Evolutionary conservation across 2,113 vertebrate species (phyloP).

Genomic region (Rhizomys pruinosus): DNA sequence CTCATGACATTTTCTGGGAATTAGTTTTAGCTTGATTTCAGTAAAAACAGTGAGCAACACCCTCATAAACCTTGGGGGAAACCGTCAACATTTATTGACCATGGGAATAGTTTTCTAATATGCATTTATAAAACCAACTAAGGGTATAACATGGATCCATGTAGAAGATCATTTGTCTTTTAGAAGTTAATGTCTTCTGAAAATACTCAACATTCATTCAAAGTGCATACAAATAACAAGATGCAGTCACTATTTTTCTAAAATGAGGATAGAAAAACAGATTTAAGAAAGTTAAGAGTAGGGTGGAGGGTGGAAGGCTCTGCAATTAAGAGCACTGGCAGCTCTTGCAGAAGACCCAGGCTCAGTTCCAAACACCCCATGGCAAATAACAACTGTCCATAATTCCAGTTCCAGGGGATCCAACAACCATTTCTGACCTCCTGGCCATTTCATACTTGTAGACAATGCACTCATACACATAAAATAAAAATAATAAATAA

Average conservation of each 20-base stretch:
- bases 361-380: too few species aligned
- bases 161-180: not conserved
- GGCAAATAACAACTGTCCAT: too few species aligned
- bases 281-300: not conserved
- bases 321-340: too few species aligned
- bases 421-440: too few species aligned
- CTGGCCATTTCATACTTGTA: too few species aligned
- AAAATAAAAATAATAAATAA: too few species aligned
- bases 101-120: not conserved
- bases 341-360: too few species aligned
- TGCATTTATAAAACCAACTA: not conserved
- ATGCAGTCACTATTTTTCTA: not conserved
- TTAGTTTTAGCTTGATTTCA: not conserved
- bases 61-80: not conserved
- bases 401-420: too few species aligned
- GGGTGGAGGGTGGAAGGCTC: too few species aligned
- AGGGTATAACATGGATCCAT: not conserved
- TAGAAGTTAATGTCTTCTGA: not conserved
- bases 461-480: too few species aligned
- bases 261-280: not conserved
- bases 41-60: not conserved
- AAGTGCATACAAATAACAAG: not conserved
- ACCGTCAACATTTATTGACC: not conserved
- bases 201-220: not conserved
- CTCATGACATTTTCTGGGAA: not conserved